Evolutionary conservation across 2,888 invertebrate genomes (phyloP).

Genomic region (Agrotis ipsilon): DNA sequence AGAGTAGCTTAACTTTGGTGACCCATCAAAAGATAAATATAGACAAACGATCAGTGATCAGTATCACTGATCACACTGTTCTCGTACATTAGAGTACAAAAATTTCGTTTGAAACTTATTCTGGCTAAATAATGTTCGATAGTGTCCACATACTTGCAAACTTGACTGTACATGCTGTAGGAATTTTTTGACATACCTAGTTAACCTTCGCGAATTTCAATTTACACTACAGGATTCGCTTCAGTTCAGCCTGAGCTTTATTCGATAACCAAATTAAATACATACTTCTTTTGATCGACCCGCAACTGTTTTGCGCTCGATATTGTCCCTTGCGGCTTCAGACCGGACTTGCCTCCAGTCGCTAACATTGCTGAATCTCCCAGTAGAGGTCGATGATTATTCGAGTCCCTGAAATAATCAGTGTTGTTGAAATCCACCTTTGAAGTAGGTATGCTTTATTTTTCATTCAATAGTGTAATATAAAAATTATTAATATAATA

Average conservation of each 20-base stretch:
- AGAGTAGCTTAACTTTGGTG: no score
- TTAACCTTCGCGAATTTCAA: neutral
- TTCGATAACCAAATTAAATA: constrained; percentile 44
- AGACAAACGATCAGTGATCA: no score
- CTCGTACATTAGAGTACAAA: no score
- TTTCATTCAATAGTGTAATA: neutral
- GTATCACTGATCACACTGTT: no score
- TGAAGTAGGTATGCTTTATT: neutral
- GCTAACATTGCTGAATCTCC: constrained; percentile 98
- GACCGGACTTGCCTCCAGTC: constrained; percentile 93
- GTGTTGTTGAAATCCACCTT: neutral
- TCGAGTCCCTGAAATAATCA: constrained; percentile 94
- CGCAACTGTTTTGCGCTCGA: constrained; percentile 97
- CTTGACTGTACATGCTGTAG: no score
- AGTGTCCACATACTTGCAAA: no score
- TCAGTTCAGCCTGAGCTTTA: neutral
- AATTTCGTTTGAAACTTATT: no score
- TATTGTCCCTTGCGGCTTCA: constrained; percentile 97
- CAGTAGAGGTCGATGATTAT: constrained; percentile 96
- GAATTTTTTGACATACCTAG: neutral
- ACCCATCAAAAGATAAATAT: no score
- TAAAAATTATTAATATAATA: neutral
- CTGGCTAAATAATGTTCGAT: no score
- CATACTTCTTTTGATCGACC: constrained; percentile 97
- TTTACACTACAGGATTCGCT: neutral